Percentiles rank a stretch among this genome's conserved stretches.
Conservation (phyloP, 2,113 vertebrate species). For the Leptobrachium leishanense region DNA sequence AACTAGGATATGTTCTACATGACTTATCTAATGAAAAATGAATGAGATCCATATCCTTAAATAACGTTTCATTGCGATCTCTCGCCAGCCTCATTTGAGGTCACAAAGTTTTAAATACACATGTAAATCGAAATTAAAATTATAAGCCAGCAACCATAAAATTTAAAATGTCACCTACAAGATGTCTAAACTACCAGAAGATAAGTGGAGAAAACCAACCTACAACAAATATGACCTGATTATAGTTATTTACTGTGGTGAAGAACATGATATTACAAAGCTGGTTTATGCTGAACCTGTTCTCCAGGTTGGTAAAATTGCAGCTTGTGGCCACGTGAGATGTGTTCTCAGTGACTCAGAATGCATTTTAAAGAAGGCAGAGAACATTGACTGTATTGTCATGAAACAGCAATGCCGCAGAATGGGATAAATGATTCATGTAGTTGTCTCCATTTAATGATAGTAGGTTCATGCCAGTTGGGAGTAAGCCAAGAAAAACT, state of each 20-base stretch:
- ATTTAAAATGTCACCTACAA: neutral
- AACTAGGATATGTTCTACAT: no score
- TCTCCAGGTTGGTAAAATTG: constrained; percentile 9
- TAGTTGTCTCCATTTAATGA: constrained; percentile 37
- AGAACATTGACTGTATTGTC: constrained; percentile 34
- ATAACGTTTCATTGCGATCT: no score
- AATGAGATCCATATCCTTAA: no score
- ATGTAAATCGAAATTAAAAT: no score
- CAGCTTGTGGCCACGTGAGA: constrained; percentile 3
- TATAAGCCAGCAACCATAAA: neutral
- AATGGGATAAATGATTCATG: constrained; percentile 27
- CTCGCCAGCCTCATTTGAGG: no score
- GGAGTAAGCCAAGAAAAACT: constrained; percentile 2
- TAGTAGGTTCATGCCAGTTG: constrained; percentile 11
- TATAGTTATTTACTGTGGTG: neutral
- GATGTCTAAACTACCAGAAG: neutral
- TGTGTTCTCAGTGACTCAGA: constrained; percentile 22
- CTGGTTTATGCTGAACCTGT: constrained; percentile 26
- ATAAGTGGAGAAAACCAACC: neutral
- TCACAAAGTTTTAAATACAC: no score
- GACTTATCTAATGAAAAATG: no score
- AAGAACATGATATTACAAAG: constrained; percentile 6
- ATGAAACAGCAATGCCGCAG: constrained; percentile 27
- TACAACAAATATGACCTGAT: neutral
- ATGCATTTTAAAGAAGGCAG: constrained; percentile 7